Conservation (phyloP, 2,797 vertebrate genomes). For the Cebuella pygmaea region DNA sequence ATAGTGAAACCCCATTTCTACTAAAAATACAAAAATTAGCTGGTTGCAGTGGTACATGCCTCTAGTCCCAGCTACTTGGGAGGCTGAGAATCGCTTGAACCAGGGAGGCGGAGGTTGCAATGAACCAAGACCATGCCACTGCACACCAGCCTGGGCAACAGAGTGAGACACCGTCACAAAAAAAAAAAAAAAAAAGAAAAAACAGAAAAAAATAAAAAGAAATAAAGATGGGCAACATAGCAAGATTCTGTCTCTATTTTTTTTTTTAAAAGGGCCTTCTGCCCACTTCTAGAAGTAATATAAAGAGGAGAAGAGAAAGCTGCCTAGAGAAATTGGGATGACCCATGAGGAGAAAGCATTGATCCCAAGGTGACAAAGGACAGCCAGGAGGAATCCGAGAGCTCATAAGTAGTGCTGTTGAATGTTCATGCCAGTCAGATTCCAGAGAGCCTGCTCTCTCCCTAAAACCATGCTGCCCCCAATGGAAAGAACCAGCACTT, state of each 20-base stretch:
- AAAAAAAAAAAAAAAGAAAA: not conserved
- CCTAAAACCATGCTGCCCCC: not conserved
- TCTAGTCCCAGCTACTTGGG: not conserved
- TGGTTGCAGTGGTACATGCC: rapidly evolving
- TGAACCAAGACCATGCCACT: not conserved
- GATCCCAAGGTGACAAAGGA: constrained; percentile 47
- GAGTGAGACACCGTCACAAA: not conserved
- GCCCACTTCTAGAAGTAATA: not conserved
- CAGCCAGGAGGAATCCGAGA: constrained; percentile 37
- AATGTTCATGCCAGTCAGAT: not conserved
- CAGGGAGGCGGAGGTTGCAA: not conserved
- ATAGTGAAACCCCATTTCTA: not conserved
- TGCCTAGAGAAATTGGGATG: not conserved
- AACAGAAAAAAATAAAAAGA: not conserved
- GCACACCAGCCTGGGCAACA: not conserved
- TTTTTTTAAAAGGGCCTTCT: not conserved
- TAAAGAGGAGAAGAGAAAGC: not conserved
- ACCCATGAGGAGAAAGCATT: not conserved
- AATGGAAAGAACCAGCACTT: not conserved
- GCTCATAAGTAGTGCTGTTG: not conserved
- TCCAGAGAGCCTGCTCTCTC: not conserved
- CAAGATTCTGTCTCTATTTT: not conserved
- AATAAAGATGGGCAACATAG: not conserved
- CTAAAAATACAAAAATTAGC: not conserved
- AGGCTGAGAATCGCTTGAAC: not conserved